These are phyloP conservation scores for Zhengitettix transpicula DNA, from an alignment of 2,888 invertebrate species.

Conservation along the genomic window DNA sequence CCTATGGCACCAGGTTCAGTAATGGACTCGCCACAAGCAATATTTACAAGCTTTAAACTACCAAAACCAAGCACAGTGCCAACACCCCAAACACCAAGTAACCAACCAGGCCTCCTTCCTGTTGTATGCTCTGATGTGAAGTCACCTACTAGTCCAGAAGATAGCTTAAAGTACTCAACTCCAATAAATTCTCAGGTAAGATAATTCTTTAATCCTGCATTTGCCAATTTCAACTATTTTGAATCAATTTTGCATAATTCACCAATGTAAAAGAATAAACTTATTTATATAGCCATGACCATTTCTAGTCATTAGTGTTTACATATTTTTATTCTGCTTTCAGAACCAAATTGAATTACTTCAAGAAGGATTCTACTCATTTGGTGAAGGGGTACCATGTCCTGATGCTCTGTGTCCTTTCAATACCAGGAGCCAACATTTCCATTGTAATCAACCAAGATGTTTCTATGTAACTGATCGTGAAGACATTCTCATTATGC, in stretches of 20 bases:
- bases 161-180: slow-evolving; percentile 12
- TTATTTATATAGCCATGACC: too few species aligned
- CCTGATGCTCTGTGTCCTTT: slow-evolving; percentile 59
- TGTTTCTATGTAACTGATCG: slow-evolving; percentile 73
- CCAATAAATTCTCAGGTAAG: slow-evolving; percentile 10
- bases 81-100: slow-evolving; percentile 1
- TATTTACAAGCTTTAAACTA: slow-evolving; percentile 83
- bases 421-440: slow-evolving; percentile 51
- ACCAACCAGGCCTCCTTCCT: slow-evolving; percentile 8
- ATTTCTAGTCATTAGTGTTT: too few species aligned
- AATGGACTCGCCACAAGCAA: slow-evolving; percentile 65
- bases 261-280: too few species aligned
- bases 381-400: slow-evolving; percentile 34
- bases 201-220: too few species aligned
- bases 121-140: slow-evolving; percentile 5
- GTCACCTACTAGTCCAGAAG: slow-evolving; percentile 12
- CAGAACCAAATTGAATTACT: slow-evolving; percentile 14
- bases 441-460: slow-evolving; percentile 66
- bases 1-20: slow-evolving; percentile 15
- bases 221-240: too few species aligned
- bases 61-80: slow-evolving; percentile 40
- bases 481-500: slow-evolving; percentile 59
- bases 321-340: not conserved
- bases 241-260: too few species aligned
- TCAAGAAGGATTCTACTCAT: slow-evolving; percentile 23